A percentile compares a stretch with the other conserved stretches of the same genome.
Evolutionary conservation across 2,113 vertebrate genomes (phyloP).

Genomic region (Engystomops pustulosus): DNA sequence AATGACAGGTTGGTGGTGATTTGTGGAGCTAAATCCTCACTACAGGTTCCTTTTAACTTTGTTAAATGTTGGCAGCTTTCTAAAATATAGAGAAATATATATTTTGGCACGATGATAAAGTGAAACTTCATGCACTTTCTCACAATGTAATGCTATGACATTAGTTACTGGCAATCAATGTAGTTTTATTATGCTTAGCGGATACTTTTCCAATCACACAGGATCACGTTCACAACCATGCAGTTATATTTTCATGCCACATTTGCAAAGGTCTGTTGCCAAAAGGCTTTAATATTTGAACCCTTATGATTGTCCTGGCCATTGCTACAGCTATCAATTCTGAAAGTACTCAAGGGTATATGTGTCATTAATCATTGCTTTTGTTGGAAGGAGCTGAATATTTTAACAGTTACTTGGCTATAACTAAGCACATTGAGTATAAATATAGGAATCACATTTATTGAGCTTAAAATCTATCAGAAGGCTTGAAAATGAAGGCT

Average conservation of each 20-base stretch:
- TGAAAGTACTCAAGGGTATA: slow-evolving; percentile 45
- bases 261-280: slow-evolving; percentile 34
- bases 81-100: no score
- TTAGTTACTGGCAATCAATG: background rate
- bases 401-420: slow-evolving; percentile 46
- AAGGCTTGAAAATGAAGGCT: slow-evolving; percentile 46
- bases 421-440: slow-evolving; percentile 45
- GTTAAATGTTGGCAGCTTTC: no score
- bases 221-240: slow-evolving; percentile 1
- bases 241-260: slow-evolving; percentile 29
- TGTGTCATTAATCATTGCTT: slow-evolving; percentile 51
- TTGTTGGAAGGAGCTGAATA: slow-evolving; percentile 39
- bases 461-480: background rate
- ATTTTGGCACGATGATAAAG: no score
- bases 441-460: slow-evolving; percentile 47
- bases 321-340: slow-evolving; percentile 38
- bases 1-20: no score
- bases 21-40: no score
- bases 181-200: background rate
- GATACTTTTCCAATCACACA: background rate
- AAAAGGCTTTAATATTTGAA: slow-evolving; percentile 47
- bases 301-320: slow-evolving; percentile 38
- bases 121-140: no score
- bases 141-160: no score
- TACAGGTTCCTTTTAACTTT: no score